Evolutionary conservation across 2,797 vertebrate species (phyloP).

Genomic region (Sebastes ruberrimus): DNA sequence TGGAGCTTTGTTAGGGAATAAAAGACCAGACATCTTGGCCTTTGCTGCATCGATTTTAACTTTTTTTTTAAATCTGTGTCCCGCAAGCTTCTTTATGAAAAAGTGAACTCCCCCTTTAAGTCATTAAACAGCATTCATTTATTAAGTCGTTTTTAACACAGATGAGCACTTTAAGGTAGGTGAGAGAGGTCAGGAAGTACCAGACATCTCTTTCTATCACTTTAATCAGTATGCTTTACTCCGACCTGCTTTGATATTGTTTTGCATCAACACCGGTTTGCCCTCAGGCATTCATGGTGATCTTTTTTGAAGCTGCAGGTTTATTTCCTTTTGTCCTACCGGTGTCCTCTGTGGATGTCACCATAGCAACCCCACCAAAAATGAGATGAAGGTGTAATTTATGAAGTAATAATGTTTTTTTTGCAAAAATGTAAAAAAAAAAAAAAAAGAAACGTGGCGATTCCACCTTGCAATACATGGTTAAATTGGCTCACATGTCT

Average conservation of each 20-base stretch:
- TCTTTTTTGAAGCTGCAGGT: conserved; percentile 53
- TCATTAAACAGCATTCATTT: neutral
- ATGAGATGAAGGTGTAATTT: conserved; percentile 49
- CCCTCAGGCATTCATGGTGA: conserved; percentile 45
- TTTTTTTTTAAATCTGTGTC: neutral
- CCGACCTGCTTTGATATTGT: conserved; percentile 51
- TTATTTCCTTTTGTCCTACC: conserved; percentile 58
- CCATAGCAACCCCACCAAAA: conserved; percentile 64
- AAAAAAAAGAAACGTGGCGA: neutral
- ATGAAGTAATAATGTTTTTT: conserved; percentile 46
- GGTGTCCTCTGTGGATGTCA: conserved; percentile 44
- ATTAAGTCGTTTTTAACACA: neutral
- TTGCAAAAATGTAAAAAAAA: conserved; percentile 15
- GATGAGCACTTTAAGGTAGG: neutral
- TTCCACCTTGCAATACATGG: conserved; percentile 42
- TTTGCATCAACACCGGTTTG: conserved; percentile 44
- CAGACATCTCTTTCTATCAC: neutral
- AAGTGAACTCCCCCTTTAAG: neutral
- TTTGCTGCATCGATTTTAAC: neutral
- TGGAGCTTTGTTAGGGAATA: neutral
- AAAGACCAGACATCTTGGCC: neutral
- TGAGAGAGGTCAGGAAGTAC: neutral
- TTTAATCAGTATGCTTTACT: conserved; percentile 23
- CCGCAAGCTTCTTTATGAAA: neutral
- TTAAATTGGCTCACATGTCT: conserved; percentile 59